Evolutionary conservation across 2,888 invertebrate genomes (phyloP).

Genomic region (Amphipyra berbera): DNA sequence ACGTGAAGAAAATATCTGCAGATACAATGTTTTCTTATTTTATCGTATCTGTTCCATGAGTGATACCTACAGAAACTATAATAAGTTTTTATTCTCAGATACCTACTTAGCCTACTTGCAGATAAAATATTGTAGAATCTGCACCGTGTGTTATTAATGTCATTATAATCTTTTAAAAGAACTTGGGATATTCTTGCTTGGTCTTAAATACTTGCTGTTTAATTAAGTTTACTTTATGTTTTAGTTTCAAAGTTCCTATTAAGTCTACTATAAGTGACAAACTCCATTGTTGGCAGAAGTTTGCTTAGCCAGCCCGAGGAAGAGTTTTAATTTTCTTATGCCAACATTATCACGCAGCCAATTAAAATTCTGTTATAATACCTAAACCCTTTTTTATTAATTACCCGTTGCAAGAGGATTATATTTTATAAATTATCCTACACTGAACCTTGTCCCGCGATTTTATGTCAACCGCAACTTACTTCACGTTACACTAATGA

Average conservation of each 20-base stretch:
- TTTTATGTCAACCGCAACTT: conserved; percentile 13
- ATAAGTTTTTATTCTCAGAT: too few relatives aligned
- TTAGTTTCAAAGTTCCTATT: conserved; percentile 34
- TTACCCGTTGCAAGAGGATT: conserved; percentile 67
- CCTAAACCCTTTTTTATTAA: conserved; percentile 72
- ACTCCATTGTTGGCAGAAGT: conserved; percentile 51
- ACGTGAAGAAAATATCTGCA: too few relatives aligned
- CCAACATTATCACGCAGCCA: conserved; percentile 77
- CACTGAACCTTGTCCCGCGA: conserved; percentile 29
- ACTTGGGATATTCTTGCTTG: neutral
- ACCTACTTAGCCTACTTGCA: too few relatives aligned
- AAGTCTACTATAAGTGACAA: conserved; percentile 55
- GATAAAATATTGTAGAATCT: too few relatives aligned
- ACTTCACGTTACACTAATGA: neutral
- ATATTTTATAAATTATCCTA: conserved; percentile 64
- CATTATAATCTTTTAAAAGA: too few relatives aligned
- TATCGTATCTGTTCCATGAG: too few relatives aligned
- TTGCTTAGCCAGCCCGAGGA: too few relatives aligned
- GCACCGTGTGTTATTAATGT: too few relatives aligned
- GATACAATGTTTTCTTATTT: too few relatives aligned
- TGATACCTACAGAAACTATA: too few relatives aligned
- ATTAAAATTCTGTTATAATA: conserved; percentile 75
- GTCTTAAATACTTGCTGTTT: conserved; percentile 8
- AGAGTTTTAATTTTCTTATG: conserved; percentile 72
- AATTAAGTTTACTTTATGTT: conserved; percentile 28